phyloP scores from a whole-genome alignment of 1,140 invertebrate species.

The Tetraneura akinire region DNA sequence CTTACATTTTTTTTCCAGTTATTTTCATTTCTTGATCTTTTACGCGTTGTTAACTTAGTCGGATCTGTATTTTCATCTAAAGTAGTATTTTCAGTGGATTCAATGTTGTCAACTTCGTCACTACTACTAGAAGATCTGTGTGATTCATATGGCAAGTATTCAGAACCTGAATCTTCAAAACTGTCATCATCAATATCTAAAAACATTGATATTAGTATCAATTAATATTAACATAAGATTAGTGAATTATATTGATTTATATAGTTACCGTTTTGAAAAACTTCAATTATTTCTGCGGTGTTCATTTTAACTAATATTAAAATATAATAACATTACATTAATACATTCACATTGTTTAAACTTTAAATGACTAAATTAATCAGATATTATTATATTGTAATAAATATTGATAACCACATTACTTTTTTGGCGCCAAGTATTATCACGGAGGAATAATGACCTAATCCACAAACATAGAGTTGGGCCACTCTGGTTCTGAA shows the following conservation, averaged over 20 bases:
- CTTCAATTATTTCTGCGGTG: conserved; percentile 2
- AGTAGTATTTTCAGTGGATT: neutral
- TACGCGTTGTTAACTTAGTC: conserved; percentile 26
- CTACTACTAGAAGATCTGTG: conserved; percentile 5
- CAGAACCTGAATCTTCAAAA: conserved; percentile 16
- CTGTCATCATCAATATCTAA: conserved; percentile 9
- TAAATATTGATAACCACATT: too few species aligned
- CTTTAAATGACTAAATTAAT: too few species aligned
- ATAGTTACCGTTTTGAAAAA: conserved; percentile 15
- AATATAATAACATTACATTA: conserved; percentile 12
- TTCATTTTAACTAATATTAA: conserved; percentile 18
- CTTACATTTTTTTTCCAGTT: conserved; percentile 23
- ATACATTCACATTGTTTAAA: too few species aligned
- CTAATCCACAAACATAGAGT: too few species aligned
- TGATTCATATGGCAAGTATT: conserved; percentile 5
- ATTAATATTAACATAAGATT: neutral
- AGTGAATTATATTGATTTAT: neutral
- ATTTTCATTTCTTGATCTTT: conserved; percentile 24
- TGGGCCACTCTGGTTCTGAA: too few species aligned
- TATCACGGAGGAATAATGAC: too few species aligned
- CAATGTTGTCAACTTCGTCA: neutral
- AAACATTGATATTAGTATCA: neutral
- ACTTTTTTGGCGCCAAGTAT: too few species aligned
- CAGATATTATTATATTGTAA: too few species aligned
- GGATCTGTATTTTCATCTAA: neutral